Conservation (phyloP, 2,113 vertebrate species). For the Spheniscus mendiculus region DNA sequence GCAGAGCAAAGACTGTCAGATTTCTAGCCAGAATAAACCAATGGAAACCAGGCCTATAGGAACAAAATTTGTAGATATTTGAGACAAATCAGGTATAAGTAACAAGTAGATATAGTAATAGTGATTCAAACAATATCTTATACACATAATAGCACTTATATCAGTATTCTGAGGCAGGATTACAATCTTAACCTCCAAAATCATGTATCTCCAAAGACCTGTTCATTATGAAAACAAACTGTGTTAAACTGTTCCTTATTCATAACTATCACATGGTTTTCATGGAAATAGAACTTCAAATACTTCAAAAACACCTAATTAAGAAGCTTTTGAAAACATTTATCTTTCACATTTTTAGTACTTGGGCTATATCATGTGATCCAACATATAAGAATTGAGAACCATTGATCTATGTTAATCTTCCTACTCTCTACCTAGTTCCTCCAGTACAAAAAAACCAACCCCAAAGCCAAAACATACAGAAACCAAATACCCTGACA, state of each 20-base stretch:
- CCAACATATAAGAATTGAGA: neutral
- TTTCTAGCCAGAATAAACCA: neutral
- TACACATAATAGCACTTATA: neutral
- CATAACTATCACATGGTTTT: neutral
- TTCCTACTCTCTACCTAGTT: neutral
- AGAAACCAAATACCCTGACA: neutral
- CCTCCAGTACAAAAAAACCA: neutral
- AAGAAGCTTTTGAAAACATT: neutral
- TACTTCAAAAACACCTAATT: neutral
- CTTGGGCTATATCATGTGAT: neutral
- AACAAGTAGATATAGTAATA: neutral
- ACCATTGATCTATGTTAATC: neutral
- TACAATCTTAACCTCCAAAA: neutral
- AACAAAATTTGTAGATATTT: neutral
- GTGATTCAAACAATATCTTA: neutral
- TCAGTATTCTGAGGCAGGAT: neutral
- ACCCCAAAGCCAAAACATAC: neutral
- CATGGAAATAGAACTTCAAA: neutral
- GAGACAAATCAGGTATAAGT: neutral
- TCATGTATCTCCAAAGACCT: neutral
- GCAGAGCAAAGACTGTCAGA: neutral
- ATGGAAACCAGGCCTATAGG: neutral
- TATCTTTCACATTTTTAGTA: neutral
- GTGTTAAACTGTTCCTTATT: neutral
- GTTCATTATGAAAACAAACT: neutral